Base-by-base conservation (phyloP, 2,113 vertebrate genomes). In the Toxotes chatareus region DNA sequence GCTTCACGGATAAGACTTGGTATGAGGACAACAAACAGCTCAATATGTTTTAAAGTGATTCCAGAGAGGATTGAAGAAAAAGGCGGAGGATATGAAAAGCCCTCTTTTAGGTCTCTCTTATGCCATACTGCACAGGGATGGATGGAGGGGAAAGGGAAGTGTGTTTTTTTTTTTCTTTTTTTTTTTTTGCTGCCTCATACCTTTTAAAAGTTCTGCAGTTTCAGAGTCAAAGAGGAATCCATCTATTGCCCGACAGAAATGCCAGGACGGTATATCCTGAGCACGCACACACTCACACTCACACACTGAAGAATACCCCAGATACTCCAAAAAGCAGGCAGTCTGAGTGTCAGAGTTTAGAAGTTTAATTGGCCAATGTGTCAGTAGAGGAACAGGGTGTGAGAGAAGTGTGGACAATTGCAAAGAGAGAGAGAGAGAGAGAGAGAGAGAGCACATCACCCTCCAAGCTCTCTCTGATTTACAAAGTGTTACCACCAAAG, bases 301-400 rank as follows among this genome's bases (percentile, higher is more conserved):
- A 71, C 31, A 62, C 0, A 23, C 42, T 19, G 57, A 69, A 74
- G 61, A 76, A 77, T 42, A 84, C 47, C 66, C 68, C 11, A 60
- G 68, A 71, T 61, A 49, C 79, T 79, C 68, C 42, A 61, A 73
- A 83, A 79, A 74, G 73, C 59, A 76, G 56, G 51, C 53, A 73
- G 75, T 60, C 79, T 68, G 77, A 74, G 79, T 88, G 79, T 75
- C 66, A 76, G 78, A 56, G 78, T 87, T 86, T 86, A 84, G 82
- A 90, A 82, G 86, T 87, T 88, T 91, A 91, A 93, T 92, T 90
- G 89, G 88, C 75, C 88, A 76, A 84, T 76, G 67, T 89, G 84
- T 81, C 86, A 84, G 90, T 13, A 17, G 74, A 63, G 85, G 63
- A 86, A 84, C 82, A 76, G 76, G 69, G 75, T 57, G 72, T 83